Percentiles rank a stretch among this genome's conserved stretches.
phyloP scores from a whole-genome alignment of 2,113 vertebrate species.

The Aegotheles bennettii region DNA sequence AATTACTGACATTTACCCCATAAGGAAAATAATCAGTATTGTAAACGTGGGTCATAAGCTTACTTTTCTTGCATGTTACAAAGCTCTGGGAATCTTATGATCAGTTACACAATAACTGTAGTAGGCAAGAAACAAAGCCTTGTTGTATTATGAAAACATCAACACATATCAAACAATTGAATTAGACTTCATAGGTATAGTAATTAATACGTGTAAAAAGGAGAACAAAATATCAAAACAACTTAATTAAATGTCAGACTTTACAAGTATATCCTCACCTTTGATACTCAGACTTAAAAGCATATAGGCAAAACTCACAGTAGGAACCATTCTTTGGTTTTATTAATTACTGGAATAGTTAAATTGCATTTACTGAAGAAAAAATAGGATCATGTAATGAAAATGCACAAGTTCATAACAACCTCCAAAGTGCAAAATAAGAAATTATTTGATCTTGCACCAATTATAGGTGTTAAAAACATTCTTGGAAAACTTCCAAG shows the following conservation, averaged over 20 bases:
- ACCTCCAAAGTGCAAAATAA: constrained; percentile 38
- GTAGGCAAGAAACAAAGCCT: constrained; percentile 19
- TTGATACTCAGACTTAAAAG: constrained; percentile 17
- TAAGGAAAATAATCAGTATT: constrained; percentile 1
- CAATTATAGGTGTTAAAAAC: background rate
- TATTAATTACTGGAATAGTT: constrained; percentile 66
- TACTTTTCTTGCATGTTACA: background rate
- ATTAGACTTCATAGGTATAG: constrained; percentile 46
- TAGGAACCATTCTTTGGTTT: constrained; percentile 50
- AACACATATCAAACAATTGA: constrained; percentile 43
- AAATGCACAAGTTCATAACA: constrained; percentile 34
- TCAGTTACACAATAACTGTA: constrained; percentile 34
- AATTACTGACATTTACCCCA: background rate
- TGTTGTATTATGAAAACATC: constrained; percentile 40
- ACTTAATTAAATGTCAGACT: constrained; percentile 63
- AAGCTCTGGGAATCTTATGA: constrained; percentile 36
- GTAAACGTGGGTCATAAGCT: background rate
- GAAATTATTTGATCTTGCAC: constrained; percentile 40
- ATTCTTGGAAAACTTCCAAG: background rate
- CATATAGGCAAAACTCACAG: constrained; percentile 10
- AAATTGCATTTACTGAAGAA: constrained; percentile 63
- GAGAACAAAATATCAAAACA: constrained; percentile 64
- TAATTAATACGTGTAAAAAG: constrained; percentile 65
- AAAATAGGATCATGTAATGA: constrained; percentile 40
- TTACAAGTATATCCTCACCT: constrained; percentile 54